These are phyloP conservation scores for Omphaloscelis lunosa DNA, from an alignment of 2,888 invertebrate genomes.

Conservation along the genomic window DNA sequence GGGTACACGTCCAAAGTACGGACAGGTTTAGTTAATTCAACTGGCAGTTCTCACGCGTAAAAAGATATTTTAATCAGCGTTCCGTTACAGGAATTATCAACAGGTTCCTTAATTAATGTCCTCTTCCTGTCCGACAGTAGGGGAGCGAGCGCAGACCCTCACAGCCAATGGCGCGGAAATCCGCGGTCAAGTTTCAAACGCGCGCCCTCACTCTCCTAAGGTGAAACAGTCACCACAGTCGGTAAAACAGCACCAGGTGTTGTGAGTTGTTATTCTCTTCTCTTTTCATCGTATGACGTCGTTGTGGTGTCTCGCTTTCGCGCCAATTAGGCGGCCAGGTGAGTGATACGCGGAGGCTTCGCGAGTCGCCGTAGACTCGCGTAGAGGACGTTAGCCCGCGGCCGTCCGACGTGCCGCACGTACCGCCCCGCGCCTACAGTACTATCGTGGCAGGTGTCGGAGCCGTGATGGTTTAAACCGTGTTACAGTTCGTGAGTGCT, in stretches of 20 bases:
- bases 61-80: constrained; percentile 62
- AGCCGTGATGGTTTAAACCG: constrained; percentile 84
- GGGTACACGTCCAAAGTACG: not conserved
- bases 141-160: constrained; percentile 71
- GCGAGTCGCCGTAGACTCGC: constrained; percentile 62
- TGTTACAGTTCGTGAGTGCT: constrained; percentile 80
- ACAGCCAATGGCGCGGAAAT: constrained; percentile 84
- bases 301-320: constrained; percentile 79
- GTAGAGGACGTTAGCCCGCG: constrained; percentile 86
- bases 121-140: constrained; percentile 76
- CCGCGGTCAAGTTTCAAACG: constrained; percentile 81
- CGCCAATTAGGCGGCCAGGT: constrained; percentile 80
- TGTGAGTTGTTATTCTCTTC: constrained; percentile 77
- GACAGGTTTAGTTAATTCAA: constrained; percentile 6
- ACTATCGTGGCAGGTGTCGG: constrained; percentile 80
- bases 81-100: constrained; percentile 63
- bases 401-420: constrained; percentile 79
- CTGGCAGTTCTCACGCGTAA: constrained; percentile 45
- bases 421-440: constrained; percentile 66
- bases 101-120: constrained; percentile 66
- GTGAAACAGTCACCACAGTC: constrained; percentile 74
- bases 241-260: constrained; percentile 83
- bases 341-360: constrained; percentile 76
- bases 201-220: constrained; percentile 70
- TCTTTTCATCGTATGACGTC: constrained; percentile 79